These are phyloP conservation scores for Neomicropteryx cornuta DNA, from an alignment of 1,140 invertebrate genomes.

Conservation along the genomic window DNA sequence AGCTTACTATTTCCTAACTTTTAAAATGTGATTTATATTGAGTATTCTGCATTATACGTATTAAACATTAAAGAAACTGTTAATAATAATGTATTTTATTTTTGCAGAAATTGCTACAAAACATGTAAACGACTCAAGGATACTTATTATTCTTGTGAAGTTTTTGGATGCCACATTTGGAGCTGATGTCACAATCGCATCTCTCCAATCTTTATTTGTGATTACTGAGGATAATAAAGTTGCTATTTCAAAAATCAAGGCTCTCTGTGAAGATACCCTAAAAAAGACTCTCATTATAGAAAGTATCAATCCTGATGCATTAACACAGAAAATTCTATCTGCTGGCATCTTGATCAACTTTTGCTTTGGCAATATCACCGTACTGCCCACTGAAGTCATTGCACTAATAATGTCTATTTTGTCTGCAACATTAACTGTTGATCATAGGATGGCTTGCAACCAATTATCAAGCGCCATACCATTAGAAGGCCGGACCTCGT, in stretches of 20 bases:
- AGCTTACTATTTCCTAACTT: slow-evolving; percentile 4
- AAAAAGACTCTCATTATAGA: slow-evolving; percentile 33
- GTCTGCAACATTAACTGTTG: slow-evolving; percentile 33
- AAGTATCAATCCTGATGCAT: slow-evolving; percentile 25
- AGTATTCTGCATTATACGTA: no score
- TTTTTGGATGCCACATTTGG: slow-evolving; percentile 52
- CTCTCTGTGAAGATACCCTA: slow-evolving; percentile 31
- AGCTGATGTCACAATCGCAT: slow-evolving; percentile 43
- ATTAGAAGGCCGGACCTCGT: slow-evolving; percentile 22
- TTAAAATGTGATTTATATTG: slow-evolving; percentile 1
- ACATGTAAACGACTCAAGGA: slow-evolving; percentile 50
- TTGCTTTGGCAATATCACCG: slow-evolving; percentile 26
- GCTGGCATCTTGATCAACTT: slow-evolving; percentile 43
- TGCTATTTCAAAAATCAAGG: slow-evolving; percentile 38
- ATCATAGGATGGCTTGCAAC: slow-evolving; percentile 30
- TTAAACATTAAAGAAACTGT: no score
- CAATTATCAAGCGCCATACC: slow-evolving; percentile 38
- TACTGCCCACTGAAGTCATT: slow-evolving; percentile 24
- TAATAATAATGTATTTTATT: no score
- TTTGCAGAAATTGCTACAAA: slow-evolving; percentile 49
- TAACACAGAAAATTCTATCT: slow-evolving; percentile 44
- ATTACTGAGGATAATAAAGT: slow-evolving; percentile 54
- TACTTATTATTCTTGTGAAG: slow-evolving; percentile 49
- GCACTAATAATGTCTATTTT: slow-evolving; percentile 33
- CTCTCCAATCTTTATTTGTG: slow-evolving; percentile 52